Conservation (phyloP, 2,113 vertebrate genomes). For the Eretmochelys imbricata region DNA sequence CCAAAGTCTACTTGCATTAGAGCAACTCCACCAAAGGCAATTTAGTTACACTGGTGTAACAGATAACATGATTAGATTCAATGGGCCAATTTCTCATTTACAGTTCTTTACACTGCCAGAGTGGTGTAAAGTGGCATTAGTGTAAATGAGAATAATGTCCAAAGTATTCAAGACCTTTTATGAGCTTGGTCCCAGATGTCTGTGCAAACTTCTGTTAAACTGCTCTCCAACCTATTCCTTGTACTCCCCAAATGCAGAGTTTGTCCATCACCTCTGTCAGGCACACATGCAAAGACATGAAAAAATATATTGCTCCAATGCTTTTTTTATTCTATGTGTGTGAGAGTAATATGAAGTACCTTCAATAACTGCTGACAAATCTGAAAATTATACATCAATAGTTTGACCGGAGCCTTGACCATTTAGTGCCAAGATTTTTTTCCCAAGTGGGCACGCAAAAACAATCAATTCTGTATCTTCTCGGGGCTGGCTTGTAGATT, state of each 20-base stretch:
- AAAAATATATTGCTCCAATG: background rate
- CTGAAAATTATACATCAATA: background rate
- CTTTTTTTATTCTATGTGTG: background rate
- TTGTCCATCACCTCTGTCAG: background rate
- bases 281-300: background rate
- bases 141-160: background rate
- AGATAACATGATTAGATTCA: background rate
- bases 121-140: background rate
- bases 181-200: background rate
- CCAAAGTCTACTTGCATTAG: background rate
- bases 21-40: background rate
- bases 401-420: background rate
- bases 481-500: background rate
- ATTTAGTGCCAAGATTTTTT: background rate
- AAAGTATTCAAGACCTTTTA: background rate
- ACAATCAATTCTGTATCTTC: background rate
- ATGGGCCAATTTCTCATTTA: background rate
- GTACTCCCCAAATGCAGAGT: background rate
- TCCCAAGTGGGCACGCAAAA: background rate
- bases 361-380: conserved; percentile 1
- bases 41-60: background rate
- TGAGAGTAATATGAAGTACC: background rate
- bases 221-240: background rate
- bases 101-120: background rate
- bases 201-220: background rate